Base-by-base conservation (phyloP, 2,888 invertebrate species). In the Plebejus anna region DNA sequence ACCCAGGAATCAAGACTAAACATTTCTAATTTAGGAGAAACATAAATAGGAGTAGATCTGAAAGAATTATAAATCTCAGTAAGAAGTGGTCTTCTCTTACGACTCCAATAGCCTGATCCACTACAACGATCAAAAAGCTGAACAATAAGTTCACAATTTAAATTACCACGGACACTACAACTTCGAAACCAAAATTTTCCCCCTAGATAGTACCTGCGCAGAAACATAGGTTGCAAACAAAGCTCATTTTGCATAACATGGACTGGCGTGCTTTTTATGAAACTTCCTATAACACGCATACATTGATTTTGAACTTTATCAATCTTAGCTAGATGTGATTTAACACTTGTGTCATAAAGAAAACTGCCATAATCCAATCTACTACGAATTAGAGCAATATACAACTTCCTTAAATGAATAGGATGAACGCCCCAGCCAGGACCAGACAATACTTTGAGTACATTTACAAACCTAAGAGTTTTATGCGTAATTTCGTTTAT, bases 241-340 rank as follows among this genome's bases (percentile, higher is more conserved):
- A 80, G 51, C 51, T 80, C 79, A 55, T 70, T 22, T 61, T 80
- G 78, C 77, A 79, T 79, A 0, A 78, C 77, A 59, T 79, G 78
- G 0, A 79, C 70, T 5, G 79, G 76, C 1, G 80, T 79, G n/a
- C 59, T 78, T 72, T 71, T 75, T 16, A 80, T 75, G 28, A 77
- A 80, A 9, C 80, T 79, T 7, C 79, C 79, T n/a, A 78, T 78
- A 28, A 79, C 59, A 22, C 78, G 47, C 77, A 79, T 59, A 28
- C 73, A 72, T 11, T 73, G 66, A 66, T 80, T 80, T 76, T 80
- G 79, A n/a, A 78, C 57, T 51, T 73, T 73, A 70, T 77, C 75
- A 36, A 77, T 36, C 75, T 80, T 80, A 11, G 70, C 36, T 4
- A 78, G 11, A 70, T 79, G 75, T 1, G 38, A 57, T 38, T 77